These are phyloP conservation scores for Podarcis raffonei DNA, from an alignment of 2,113 vertebrate genomes.

Conservation along the genomic window DNA sequence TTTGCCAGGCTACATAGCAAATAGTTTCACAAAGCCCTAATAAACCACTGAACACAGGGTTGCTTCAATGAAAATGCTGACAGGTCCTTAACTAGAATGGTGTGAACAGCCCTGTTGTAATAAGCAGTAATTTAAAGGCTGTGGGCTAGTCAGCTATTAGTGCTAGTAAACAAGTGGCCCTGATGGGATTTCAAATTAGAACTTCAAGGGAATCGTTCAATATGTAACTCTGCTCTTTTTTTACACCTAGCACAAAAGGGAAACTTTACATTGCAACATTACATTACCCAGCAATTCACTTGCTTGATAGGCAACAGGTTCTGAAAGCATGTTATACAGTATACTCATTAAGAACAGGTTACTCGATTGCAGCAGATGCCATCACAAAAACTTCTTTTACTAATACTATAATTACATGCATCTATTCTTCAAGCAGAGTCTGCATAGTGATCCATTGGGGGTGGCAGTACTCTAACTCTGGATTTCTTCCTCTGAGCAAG, in stretches of 20 bases:
- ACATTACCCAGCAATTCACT: conserved; percentile 26
- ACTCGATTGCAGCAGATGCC: not conserved
- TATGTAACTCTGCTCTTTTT: conserved; percentile 53
- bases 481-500: not conserved
- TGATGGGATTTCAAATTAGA: conserved; percentile 75
- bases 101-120: conserved; percentile 56
- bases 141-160: conserved; percentile 58
- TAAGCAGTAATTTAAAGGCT: conserved; percentile 64
- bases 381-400: not conserved
- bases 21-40: conserved; percentile 54
- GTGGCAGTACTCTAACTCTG: not conserved
- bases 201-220: conserved; percentile 56
- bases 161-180: conserved; percentile 72
- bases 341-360: conserved; percentile 5
- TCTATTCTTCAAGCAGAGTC: not conserved
- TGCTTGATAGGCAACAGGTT: not conserved
- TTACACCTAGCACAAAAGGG: conserved; percentile 42
- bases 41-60: conserved; percentile 45
- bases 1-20: conserved; percentile 56
- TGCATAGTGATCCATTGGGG: not conserved
- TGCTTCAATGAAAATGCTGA: conserved; percentile 61
- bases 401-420: not conserved
- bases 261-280: conserved; percentile 44
- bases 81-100: conserved; percentile 61
- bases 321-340: not conserved